Base-by-base conservation (phyloP, 2,113 vertebrate genomes). In the Forbesichthys agassizii region DNA sequence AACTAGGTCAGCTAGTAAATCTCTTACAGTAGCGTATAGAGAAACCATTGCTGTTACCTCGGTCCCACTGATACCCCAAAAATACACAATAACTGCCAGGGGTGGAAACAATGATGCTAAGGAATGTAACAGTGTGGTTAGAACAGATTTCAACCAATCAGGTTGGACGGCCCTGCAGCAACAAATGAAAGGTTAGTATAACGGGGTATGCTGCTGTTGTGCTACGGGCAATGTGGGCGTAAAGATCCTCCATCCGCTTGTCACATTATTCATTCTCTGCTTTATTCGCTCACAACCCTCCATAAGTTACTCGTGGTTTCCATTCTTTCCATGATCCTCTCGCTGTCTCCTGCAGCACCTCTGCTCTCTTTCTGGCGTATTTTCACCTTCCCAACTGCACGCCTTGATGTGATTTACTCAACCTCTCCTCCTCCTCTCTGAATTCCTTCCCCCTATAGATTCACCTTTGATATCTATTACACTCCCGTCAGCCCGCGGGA, bases 381-480 rank as follows among this genome's bases (percentile, higher is more conserved):
- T 61, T 85, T 11, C 77, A 75, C 52, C 33, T 77, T 85, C 69
- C 48, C 48, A 74, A 81, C 71, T 72, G 69, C 67, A 16, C 66
- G 80, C 68, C 59, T 70, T 78, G 74, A 84, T 85, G 77, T 86
- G 75, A 83, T 86, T 79, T 77, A 66, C 33, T 48, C 61, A 5
- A 13, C 52, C 11, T 48, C 61, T 58, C 64, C 61, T 18, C 18
- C 56, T 52, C 56, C 72, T 61, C 74, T 53, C 48, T 57, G 48
- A 18, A 33, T 71, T 71, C 78, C 79, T 65, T 77, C 18, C 57
- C 63, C 61, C 81, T 69, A 82, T 81, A 74, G 87, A 87, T 88
- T 87, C 83, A 84, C 80, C 86, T 81, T 80, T 81, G 69, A 85
- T 89, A 90, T 88, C 87, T 88, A 87, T 90, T 88, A 72, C 74